Percentiles rank a stretch among this genome's conserved stretches.
Evolutionary conservation across 2,797 vertebrate species (phyloP).

Genomic region (Leptatherina wallacei): DNA sequence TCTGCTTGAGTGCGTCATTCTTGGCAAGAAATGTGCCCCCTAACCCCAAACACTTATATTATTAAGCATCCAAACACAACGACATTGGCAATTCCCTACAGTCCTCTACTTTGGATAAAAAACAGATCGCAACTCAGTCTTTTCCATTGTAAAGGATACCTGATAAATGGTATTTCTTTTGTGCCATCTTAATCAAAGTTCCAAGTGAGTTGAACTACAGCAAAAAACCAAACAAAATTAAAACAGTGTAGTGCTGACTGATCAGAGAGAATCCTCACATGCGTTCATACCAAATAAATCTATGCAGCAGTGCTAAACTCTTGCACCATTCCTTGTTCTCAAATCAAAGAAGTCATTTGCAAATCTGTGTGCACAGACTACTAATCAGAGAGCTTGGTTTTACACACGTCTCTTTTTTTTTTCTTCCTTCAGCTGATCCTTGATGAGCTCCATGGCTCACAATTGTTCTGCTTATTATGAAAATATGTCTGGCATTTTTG

Average conservation of each 20-base stretch:
- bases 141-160: not conserved
- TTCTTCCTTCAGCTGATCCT: not conserved
- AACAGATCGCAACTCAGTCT: not conserved
- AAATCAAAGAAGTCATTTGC: constrained; percentile 1
- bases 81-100: not conserved
- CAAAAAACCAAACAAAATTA: not conserved
- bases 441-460: not conserved
- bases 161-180: not conserved
- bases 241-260: not conserved
- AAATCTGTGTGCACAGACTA: not conserved
- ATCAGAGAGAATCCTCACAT: not conserved
- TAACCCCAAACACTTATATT: not conserved
- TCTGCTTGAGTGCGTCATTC: not conserved
- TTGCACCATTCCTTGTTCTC: not conserved
- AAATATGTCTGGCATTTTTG: not conserved
- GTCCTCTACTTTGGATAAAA: not conserved
- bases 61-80: not conserved
- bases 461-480: constrained; percentile 3
- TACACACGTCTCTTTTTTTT: not conserved
- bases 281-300: not conserved
- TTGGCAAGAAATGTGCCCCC: not conserved
- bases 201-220: not conserved
- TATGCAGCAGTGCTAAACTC: not conserved
- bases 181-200: not conserved
- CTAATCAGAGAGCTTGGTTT: not conserved